Base-by-base conservation (phyloP, 2,797 vertebrate genomes). In the Masticophis lateralis region DNA sequence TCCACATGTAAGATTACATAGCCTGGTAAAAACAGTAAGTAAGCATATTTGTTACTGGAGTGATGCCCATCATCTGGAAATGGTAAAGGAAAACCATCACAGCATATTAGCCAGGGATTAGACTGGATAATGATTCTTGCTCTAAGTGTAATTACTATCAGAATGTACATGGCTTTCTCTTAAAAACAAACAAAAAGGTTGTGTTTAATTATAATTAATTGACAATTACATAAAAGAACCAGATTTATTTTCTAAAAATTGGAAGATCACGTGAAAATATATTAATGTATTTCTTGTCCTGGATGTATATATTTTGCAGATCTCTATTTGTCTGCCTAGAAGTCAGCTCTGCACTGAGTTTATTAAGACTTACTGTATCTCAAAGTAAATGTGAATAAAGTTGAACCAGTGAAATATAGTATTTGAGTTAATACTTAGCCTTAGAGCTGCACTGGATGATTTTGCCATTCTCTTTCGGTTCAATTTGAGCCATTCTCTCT, bases 1-100 rank as follows among this genome's bases (percentile, higher is more conserved):
- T 47, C 56, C 4, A 2, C 74, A 0, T 51, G 27, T 43, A 83
- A 91, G 69, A 91, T 91, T 91, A 69, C 8, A 47, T 14, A 28
- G 56, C 13, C 47, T 28, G 25, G 25, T 86, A 60, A 66, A 66
- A 89, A 47, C 66, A 69, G 66, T 69, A 69, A 51, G 88, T n/a
- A 59, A 60, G 32, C 43, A 79, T 91, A 56, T 43, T 47, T 60
- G 13, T 60, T 27, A n/a, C 83, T 86, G 90, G 37, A 79, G 56
- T 60, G 37, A 32, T 86, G 56, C 90, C 56, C 37, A 60, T 91
- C 56, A 86, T 86, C 90, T 91, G 90, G 69, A 79, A 91, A 69
- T 28, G 14, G 61, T 66, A 69, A 66, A 90, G 28, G 12, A 74
- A 91, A 83, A 56, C 28, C 3, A 43, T 27, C 55, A 27, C 28